Conservation (phyloP, 2,113 vertebrate species). For the Tetraodon nigroviridis region DNA sequence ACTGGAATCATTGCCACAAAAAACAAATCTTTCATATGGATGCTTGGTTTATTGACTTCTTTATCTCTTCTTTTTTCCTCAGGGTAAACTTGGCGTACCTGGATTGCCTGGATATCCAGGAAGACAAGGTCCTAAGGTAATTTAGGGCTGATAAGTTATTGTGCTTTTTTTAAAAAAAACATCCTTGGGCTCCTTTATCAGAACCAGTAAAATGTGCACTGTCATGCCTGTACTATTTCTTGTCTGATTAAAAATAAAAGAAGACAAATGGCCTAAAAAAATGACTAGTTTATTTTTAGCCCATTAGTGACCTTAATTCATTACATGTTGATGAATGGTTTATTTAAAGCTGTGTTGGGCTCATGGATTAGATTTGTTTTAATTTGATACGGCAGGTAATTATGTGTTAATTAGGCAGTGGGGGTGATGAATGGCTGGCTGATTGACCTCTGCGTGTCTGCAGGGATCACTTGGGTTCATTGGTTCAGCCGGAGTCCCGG, state of each 20-base stretch:
- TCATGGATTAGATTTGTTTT: slow-evolving; percentile 67
- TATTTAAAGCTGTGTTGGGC: slow-evolving; percentile 64
- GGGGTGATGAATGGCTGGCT: slow-evolving; percentile 58
- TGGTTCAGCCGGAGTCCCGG: slow-evolving; percentile 73
- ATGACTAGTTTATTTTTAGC: slow-evolving; percentile 70
- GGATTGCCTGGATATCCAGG: slow-evolving; percentile 71
- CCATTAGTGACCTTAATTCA: slow-evolving; percentile 69
- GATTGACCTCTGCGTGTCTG: slow-evolving; percentile 65
- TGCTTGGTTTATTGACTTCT: not conserved
- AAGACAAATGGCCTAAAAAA: slow-evolving; percentile 65
- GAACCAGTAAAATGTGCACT: slow-evolving; percentile 27
- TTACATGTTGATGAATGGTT: slow-evolving; percentile 66
- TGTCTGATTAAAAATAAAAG: slow-evolving; percentile 63
- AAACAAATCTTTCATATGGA: slow-evolving; percentile 6
- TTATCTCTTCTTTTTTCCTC: slow-evolving; percentile 8
- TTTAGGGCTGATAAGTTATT: slow-evolving; percentile 27
- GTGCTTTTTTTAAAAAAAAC: slow-evolving; percentile 26
- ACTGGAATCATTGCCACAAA: not conserved
- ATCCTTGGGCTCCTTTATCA: slow-evolving; percentile 22
- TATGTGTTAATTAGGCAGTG: slow-evolving; percentile 68
- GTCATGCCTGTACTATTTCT: slow-evolving; percentile 43
- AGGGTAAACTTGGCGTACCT: slow-evolving; percentile 69
- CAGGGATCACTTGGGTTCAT: slow-evolving; percentile 86
- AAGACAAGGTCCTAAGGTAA: slow-evolving; percentile 70
- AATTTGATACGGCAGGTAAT: slow-evolving; percentile 72